These are phyloP conservation scores for Emberiza fucata DNA, from an alignment of 2,113 vertebrate genomes.

Conservation along the genomic window DNA sequence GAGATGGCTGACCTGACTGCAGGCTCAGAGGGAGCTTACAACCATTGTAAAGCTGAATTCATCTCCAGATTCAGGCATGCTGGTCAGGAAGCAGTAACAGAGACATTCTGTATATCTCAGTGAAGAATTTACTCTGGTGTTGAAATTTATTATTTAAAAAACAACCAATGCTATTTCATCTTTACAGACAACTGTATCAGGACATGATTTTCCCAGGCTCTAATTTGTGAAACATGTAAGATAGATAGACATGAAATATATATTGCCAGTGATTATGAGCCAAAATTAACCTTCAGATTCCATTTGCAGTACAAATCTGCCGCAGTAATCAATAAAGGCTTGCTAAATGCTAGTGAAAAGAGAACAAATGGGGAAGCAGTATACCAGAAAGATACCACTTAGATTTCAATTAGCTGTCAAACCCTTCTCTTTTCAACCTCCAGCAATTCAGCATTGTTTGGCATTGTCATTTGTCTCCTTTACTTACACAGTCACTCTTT, in stretches of 20 bases:
- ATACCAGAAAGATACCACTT: not conserved
- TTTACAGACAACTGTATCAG: not conserved
- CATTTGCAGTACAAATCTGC: conserved; percentile 14
- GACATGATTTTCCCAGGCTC: not conserved
- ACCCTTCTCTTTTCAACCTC: not conserved
- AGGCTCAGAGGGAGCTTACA: not conserved
- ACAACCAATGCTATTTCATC: not conserved
- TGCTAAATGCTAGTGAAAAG: conserved; percentile 47
- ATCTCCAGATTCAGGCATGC: not conserved
- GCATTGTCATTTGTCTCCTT: not conserved
- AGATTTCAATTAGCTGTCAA: not conserved
- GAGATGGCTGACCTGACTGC: not conserved
- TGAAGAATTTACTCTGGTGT: not conserved
- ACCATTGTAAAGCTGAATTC: not conserved
- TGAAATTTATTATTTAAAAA: not conserved
- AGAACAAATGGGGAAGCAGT: not conserved
- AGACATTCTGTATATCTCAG: not conserved
- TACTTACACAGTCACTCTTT: not conserved
- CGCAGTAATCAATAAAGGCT: conserved; percentile 51
- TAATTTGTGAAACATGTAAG: conserved; percentile 23
- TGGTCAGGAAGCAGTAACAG: not conserved
- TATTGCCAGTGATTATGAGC: not conserved
- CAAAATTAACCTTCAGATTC: conserved; percentile 18
- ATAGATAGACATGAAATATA: not conserved
- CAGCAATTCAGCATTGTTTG: not conserved